These are phyloP conservation scores for Diloba caeruleocephala DNA, from an alignment of 2,888 invertebrate species.

Conservation along the genomic window DNA sequence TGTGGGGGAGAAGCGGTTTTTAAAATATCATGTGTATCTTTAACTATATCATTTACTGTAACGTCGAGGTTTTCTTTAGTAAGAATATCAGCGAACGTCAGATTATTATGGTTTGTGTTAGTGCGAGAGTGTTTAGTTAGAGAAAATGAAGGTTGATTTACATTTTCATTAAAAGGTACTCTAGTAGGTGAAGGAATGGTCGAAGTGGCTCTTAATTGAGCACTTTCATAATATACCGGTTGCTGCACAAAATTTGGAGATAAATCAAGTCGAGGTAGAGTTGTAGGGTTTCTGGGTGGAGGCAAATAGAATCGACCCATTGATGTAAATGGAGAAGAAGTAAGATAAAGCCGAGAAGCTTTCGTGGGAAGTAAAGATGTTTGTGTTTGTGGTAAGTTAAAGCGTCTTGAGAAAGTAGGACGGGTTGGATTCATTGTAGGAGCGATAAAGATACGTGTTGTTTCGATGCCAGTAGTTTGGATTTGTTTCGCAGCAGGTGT, in stretches of 20 bases:
- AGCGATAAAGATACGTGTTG: conserved; percentile 56
- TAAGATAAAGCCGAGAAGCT: conserved; percentile 67
- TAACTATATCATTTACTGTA: conserved; percentile 79
- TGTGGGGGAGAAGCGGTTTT: conserved; percentile 69
- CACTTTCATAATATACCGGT: conserved; percentile 61
- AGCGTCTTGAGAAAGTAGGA: conserved; percentile 60
- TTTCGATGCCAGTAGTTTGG: conserved; percentile 56
- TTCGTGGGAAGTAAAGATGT: conserved; percentile 64
- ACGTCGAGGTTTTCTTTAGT: conserved; percentile 81
- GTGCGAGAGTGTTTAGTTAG: conserved; percentile 59
- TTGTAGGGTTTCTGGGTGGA: conserved; percentile 62
- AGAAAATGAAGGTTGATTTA: conserved; percentile 59
- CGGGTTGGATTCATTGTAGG: conserved; percentile 62
- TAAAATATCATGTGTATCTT: conserved; percentile 75
- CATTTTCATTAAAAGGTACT: conserved; percentile 45
- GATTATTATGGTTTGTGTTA: conserved; percentile 69
- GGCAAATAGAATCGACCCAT: conserved; percentile 72
- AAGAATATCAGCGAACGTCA: conserved; percentile 78
- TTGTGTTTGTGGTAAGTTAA: conserved; percentile 62
- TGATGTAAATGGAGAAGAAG: conserved; percentile 76
- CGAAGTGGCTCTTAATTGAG: conserved; percentile 60
- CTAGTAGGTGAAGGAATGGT: conserved; percentile 58
- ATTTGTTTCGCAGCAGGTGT: conserved; percentile 63
- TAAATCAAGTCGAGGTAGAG: conserved; percentile 71
- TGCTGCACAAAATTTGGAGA: conserved; percentile 59